Base-by-base conservation (phyloP, 2,888 invertebrate species). In the Stenchaetothrips biformis region DNA sequence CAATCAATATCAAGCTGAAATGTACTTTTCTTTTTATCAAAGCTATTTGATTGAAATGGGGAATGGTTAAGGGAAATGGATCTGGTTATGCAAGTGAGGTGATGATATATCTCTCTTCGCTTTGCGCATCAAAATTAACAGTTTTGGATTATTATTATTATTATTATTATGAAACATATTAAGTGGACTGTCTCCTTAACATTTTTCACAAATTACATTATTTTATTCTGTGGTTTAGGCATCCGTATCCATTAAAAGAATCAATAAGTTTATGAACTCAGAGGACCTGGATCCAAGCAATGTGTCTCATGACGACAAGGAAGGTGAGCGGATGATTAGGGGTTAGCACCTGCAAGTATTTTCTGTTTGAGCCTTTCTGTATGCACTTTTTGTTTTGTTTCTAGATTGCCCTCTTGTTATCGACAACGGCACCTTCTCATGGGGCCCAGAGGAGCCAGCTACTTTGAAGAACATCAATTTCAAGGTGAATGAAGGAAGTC, bases 391-490 rank as follows among this genome's bases (percentile, higher is more conserved):
- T 48, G 80, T 79, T 74, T 78, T 47, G 82, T 81, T 86, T 87
- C 21, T 86, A 94, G 95, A 89, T 25, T 89, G 92, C 87, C 94
- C 96, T 2, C 88, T 98, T 83, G 88, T 92, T n/a, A 92, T 98
- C 82, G 94, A 96, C 85, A 93, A 95, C 85, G 98, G 95, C 0
- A 91, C 89, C 81, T 99, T 99, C 87, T 88, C 94, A 0, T 99
- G 99, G 99, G 95, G 93, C 80, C 86, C 84, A 53, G 83, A 84
- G 9, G 89, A 92, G 78, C 91, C 90, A 80, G 90, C 92, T 2
- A 89, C 90, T 4, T 88, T 96, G 80, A 91, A 91, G 85, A 93
- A 96, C 84, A 93, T 97, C 80, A 94, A 93, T 85, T 84, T 97
- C 79, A 88, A 89, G 81, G 89, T 95, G 18, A 90, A 90, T 6